Percentiles rank a stretch among this genome's conserved stretches.
Evolutionary conservation across 2,797 vertebrate species (phyloP).

Genomic region (Anableps anableps): DNA sequence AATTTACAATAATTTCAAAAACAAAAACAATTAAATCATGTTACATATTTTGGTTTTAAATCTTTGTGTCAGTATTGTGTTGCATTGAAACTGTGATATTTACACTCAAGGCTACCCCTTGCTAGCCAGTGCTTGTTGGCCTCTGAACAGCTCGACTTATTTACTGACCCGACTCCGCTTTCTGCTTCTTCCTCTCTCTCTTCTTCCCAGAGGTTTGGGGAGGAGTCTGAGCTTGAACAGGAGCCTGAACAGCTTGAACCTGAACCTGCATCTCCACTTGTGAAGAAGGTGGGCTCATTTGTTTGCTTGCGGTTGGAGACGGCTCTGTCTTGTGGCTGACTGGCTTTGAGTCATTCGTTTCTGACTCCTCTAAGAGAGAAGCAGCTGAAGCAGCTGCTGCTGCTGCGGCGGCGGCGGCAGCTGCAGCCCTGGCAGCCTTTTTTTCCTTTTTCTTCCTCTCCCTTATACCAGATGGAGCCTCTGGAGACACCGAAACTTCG

Average conservation of each 20-base stretch:
- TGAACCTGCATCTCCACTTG: conserved; percentile 66
- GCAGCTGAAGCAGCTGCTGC: conserved; percentile 1
- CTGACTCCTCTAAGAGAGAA: conserved; percentile 66
- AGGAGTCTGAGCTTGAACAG: conserved; percentile 72
- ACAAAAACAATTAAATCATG: background rate
- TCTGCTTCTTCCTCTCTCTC: conserved; percentile 91
- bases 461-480: conserved; percentile 79
- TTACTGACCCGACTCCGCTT: conserved; percentile 83
- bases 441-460: conserved; percentile 97
- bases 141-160: background rate
- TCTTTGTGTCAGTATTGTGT: background rate
- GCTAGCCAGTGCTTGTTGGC: background rate
- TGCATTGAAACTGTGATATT: background rate
- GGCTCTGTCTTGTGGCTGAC: conserved; percentile 82
- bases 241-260: conserved; percentile 54
- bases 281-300: conserved; percentile 81
- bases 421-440: conserved; percentile 82
- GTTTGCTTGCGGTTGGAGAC: conserved; percentile 84
- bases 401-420: conserved; percentile 55
- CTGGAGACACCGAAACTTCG: conserved; percentile 53
- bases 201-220: conserved; percentile 87
- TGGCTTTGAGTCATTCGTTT: conserved; percentile 87
- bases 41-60: background rate
- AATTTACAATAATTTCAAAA: no score
- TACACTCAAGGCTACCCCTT: background rate